phyloP scores from a whole-genome alignment of 2,888 invertebrate genomes.

The Belgica antarctica region DNA sequence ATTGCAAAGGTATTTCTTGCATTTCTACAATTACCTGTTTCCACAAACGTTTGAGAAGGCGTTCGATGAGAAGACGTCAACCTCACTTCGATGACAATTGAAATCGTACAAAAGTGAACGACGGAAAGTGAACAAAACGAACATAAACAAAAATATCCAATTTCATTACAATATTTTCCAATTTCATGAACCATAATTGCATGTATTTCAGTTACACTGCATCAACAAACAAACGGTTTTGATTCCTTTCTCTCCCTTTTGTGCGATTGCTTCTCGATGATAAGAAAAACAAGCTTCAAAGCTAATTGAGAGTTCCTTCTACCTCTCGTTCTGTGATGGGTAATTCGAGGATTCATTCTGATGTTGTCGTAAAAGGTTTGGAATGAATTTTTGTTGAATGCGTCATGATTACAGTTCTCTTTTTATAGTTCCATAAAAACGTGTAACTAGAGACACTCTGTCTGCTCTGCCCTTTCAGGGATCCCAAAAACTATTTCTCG shows the following conservation, averaged over 20 bases:
- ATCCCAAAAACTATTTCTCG: not conserved
- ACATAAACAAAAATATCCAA: constrained; percentile 18
- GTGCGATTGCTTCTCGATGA: constrained; percentile 1
- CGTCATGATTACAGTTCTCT: constrained; percentile 15
- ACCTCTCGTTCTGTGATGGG: not conserved
- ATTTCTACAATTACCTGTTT: not conserved
- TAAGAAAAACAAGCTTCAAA: not conserved
- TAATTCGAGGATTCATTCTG: constrained; percentile 37
- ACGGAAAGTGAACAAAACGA: not conserved
- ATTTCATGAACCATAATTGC: constrained; percentile 29
- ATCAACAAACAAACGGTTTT: not conserved
- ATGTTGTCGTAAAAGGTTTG: constrained; percentile 6
- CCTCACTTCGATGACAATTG: constrained; percentile 13
- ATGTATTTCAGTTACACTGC: not conserved
- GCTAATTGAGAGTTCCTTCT: constrained; percentile 17
- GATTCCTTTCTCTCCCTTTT: not conserved
- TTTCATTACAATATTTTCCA: constrained; percentile 16
- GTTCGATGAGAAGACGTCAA: constrained; percentile 17
- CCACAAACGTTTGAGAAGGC: not conserved
- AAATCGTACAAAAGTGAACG: constrained; percentile 10
- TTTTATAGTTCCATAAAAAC: not conserved
- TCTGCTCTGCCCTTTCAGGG: constrained; percentile 3
- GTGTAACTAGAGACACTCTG: constrained; percentile 27
- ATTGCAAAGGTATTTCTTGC: not conserved
- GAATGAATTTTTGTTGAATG: constrained; percentile 12